Evolutionary conservation across 2,888 invertebrate genomes (phyloP), one percentile per base, ranked within the genome.

Genomic region (Germaria angustata): DNA sequence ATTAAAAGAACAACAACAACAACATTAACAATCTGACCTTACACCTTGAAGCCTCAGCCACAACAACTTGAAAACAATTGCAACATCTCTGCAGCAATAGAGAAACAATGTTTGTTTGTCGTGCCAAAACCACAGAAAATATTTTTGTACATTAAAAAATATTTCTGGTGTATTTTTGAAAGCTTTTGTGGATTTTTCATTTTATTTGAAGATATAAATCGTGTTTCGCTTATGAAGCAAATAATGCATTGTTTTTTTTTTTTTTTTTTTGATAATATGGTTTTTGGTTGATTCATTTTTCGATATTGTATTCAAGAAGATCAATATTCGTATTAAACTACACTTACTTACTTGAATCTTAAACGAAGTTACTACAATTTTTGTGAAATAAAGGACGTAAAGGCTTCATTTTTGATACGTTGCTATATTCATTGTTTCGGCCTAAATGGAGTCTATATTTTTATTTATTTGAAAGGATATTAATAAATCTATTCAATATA

Each of bases 21-120:
- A 51, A 51, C n/a, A 76, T 68, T 51, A 68, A 13, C 41, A 28
- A 66, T 57, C 46, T 80, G 82, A 83, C 85, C 85, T 84, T 81
- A 83, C 63, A 80, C 71, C 79, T 82, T 71, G 75, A 36, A 32
- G 59, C 39, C 32, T 44, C 71, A 69, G 15, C 39, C 49, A 4
- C 59, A 68, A 44, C 34, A 55, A 49, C 32, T 63, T 53, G 7
- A 55, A 68, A 51, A 49, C 59, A 65, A 80, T 79, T 80, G 65
- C 82, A 83, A 80, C 76, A 83, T 80, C 68, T 55, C 46, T 65
- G 28, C 24, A 65, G 11, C 41, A 76, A 63, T 55, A 55, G 39
- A 34, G 34, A 46, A 69, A 75, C 53, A 63, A 55, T 63, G 41
- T 61, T n/a, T 28, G 6, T 28, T 66, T 66, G 66, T 79, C 57